Evolutionary conservation across 2,113 vertebrate genomes (phyloP).

Genomic region (Dicaeum eximium): DNA sequence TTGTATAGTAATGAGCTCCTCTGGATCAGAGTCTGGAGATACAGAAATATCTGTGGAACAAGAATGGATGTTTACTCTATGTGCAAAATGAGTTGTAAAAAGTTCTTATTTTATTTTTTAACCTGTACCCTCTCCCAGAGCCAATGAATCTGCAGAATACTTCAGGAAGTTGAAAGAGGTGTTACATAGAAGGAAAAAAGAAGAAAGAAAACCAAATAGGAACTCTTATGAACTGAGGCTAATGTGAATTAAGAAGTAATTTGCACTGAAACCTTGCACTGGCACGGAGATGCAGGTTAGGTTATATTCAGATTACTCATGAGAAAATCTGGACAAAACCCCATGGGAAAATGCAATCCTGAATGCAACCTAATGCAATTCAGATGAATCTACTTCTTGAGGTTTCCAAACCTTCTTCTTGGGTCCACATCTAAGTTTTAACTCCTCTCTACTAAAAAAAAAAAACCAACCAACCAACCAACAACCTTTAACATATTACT

Average conservation of each 20-base stretch:
- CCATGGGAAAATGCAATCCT: neutral
- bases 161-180: neutral
- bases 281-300: neutral
- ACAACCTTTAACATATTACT: accelerated
- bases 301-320: neutral
- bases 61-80: neutral
- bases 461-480: neutral
- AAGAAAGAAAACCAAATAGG: neutral
- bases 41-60: neutral
- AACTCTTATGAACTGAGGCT: neutral
- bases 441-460: neutral
- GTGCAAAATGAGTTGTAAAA: neutral
- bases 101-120: neutral
- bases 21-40: neutral
- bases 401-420: neutral
- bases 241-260: neutral
- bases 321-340: neutral
- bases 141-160: neutral
- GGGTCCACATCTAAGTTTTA: neutral
- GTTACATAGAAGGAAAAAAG: neutral
- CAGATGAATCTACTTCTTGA: neutral
- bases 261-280: neutral
- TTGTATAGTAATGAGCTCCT: neutral
- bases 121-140: neutral
- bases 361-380: too few relatives aligned